Base-by-base conservation (phyloP, 1,140 invertebrate species). In the Pseudomyrmex gracilis region DNA sequence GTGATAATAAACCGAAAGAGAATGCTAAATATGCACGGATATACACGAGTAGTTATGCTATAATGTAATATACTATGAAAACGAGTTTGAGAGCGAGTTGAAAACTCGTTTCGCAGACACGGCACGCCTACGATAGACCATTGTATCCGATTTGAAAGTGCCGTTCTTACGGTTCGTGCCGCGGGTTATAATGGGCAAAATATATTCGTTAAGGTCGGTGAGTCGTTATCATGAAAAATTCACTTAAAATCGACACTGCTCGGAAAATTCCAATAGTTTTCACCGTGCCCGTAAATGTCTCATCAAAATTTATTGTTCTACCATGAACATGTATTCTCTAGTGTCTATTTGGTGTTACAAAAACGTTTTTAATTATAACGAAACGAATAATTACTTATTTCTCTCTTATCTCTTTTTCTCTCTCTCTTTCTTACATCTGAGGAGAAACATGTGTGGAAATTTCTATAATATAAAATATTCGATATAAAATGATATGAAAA, bases 81-180 rank as follows among this genome's bases (percentile, higher is more conserved):
- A 55, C 60, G 47, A 45, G 57, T 64, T 55, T 17, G 45, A 9
- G n/a, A 58, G 47, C 53, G 67, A 86, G 61, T 86, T 77, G 43
- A 34, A 57, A 87, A 73, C 87, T 85, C 66, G 70, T 88, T 87
- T 47, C 12, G 20, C 61, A 34, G 64, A 82, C 58, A 74, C 49
- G 66, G 60, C 24, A 61, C 66, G 45, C 67, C 55, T 61, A 82
- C 22, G 60, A 74, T 73, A 85, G 58, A 61, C 58, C 55, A 70
- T 73, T 86, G 73, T 70, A 86, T 73, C 67, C 73, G 77, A 45
- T 58, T 49, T 47, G 34, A 51, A 51, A 82, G 49, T 63, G 58
- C 61, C 63, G 58, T 83, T 47, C 58, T 63, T 73, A 61, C 63
- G 49, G 63, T 73, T 83, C 82, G 74, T 73, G 82, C 22, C 67